Conservation (phyloP, 1,140 invertebrate species). For the Helicoverpa armigera region DNA sequence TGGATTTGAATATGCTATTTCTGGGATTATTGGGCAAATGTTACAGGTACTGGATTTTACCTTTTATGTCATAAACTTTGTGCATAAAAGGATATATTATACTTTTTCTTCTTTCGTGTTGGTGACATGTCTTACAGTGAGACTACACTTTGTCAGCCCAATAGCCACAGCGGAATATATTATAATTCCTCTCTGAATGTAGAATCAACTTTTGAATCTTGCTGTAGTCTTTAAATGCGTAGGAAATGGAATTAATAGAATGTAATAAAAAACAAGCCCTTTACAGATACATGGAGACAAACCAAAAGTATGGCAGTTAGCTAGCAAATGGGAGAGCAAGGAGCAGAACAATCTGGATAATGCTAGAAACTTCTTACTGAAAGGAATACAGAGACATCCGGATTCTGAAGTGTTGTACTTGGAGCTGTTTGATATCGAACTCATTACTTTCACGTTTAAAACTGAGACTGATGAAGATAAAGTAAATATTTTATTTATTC, state of each 20-base stretch:
- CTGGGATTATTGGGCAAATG: conserved; percentile 81
- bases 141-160: too few relatives aligned
- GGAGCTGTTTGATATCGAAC: conserved; percentile 79
- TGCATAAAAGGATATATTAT: background rate
- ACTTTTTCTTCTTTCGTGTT: too few relatives aligned
- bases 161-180: too few relatives aligned
- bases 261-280: background rate
- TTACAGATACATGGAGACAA: conserved; percentile 90
- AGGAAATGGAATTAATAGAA: too few relatives aligned
- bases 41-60: conserved; percentile 70
- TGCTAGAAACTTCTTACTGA: conserved; percentile 89
- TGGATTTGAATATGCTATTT: conserved; percentile 83
- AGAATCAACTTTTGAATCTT: too few relatives aligned
- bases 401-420: conserved; percentile 88
- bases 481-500: conserved; percentile 55
- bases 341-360: conserved; percentile 89
- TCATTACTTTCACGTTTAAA: conserved; percentile 65
- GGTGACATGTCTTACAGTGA: too few relatives aligned
- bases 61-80: too few relatives aligned
- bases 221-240: too few relatives aligned
- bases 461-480: conserved; percentile 71
- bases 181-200: too few relatives aligned
- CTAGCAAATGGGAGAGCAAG: conserved; percentile 91
- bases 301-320: conserved; percentile 91
- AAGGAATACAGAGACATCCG: conserved; percentile 90